Evolutionary conservation across 2,888 invertebrate genomes (phyloP).

Genomic region (Mamestra brassicae): DNA sequence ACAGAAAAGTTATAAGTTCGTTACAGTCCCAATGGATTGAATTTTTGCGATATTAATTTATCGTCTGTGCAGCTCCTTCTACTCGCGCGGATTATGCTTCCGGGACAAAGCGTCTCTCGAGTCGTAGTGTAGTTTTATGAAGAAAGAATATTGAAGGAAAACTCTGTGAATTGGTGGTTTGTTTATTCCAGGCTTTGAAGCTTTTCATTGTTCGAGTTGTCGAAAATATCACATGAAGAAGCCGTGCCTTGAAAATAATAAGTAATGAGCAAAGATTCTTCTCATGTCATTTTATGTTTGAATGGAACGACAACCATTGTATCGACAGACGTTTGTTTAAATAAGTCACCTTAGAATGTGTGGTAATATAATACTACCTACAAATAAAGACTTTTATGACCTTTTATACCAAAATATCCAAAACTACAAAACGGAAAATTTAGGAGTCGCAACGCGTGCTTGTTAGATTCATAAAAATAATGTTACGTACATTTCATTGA

Average conservation of each 20-base stretch:
- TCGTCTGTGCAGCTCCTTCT: not conserved
- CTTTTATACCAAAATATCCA: not conserved
- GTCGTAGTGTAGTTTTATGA: not conserved
- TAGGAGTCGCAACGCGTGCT: not conserved
- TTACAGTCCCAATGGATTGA: conserved; percentile 18
- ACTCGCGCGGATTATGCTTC: conserved; percentile 9
- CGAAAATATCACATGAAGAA: not conserved
- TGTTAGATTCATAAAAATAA: conserved; percentile 8
- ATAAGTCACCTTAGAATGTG: not conserved
- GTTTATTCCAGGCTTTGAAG: not conserved
- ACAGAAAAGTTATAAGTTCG: conserved; percentile 22
- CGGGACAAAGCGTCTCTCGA: not conserved
- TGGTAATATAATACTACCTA: not conserved
- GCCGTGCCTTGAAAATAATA: not conserved
- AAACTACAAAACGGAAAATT: not conserved
- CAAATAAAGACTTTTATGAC: not conserved
- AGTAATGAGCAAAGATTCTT: not conserved
- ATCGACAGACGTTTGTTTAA: not conserved
- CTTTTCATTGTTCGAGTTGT: not conserved
- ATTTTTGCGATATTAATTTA: conserved; percentile 11
- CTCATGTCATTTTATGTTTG: not conserved
- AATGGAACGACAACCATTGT: not conserved
- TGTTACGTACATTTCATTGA: conserved; percentile 5
- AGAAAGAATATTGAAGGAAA: not conserved
- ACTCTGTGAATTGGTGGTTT: not conserved